Conservation (phyloP, 2,113 vertebrate genomes). For the Poeciliopsis turrubarensis region DNA sequence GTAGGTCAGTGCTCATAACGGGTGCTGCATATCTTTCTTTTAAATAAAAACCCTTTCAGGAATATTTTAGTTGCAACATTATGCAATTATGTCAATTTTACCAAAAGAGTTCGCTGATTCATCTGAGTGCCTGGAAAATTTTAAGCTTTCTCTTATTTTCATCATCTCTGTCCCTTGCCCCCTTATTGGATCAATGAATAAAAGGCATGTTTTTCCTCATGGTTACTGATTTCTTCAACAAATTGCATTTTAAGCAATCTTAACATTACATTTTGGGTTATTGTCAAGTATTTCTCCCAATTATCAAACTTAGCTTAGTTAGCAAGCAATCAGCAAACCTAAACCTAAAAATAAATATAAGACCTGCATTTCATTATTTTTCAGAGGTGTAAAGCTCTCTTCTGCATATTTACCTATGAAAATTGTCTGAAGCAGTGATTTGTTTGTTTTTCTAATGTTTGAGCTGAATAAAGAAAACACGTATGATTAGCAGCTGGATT, state of each 20-base stretch:
- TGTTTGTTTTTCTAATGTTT: too few relatives aligned
- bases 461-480: too few relatives aligned
- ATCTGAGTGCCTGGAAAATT: background rate
- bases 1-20: background rate
- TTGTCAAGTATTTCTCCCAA: background rate
- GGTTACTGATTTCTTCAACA: background rate
- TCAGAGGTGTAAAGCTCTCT: too few relatives aligned
- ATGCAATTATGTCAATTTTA: background rate
- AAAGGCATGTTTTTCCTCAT: background rate
- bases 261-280: background rate
- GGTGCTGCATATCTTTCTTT: background rate
- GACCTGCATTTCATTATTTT: too few relatives aligned
- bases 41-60: background rate
- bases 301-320: background rate
- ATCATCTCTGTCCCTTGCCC: slow-evolving; percentile 1
- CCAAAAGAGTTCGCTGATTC: background rate
- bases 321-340: too few relatives aligned
- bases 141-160: background rate
- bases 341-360: too few relatives aligned
- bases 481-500: too few relatives aligned
- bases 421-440: too few relatives aligned
- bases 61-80: background rate
- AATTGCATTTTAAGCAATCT: background rate
- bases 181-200: background rate
- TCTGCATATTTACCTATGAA: too few relatives aligned